These are phyloP conservation scores for Lutraria lutraria DNA, from an alignment of 2,888 invertebrate genomes.

Conservation along the genomic window DNA sequence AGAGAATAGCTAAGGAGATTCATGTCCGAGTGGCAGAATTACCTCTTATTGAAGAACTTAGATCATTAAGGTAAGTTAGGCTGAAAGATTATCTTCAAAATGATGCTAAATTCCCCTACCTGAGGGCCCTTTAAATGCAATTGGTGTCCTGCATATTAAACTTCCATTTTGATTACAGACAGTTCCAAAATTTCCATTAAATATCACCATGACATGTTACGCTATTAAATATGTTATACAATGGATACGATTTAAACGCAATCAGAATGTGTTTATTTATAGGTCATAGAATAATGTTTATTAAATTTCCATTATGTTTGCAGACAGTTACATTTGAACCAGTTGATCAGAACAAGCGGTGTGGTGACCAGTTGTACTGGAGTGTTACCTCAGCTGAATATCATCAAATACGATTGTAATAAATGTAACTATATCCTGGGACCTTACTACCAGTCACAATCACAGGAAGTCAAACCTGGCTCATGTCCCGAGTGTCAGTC, in stretches of 20 bases:
- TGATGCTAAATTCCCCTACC: too few species aligned
- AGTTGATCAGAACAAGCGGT: slow-evolving; percentile 96
- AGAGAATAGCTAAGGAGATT: slow-evolving; percentile 96
- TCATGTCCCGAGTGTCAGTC: slow-evolving; percentile 99
- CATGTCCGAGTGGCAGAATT: slow-evolving; percentile 97
- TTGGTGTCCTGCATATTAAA: too few species aligned
- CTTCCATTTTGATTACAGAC: slow-evolving; percentile 67
- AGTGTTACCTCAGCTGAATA: slow-evolving; percentile 95
- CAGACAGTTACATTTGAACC: slow-evolving; percentile 92
- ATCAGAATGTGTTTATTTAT: too few species aligned
- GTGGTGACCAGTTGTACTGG: slow-evolving; percentile 98
- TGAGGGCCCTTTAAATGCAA: too few species aligned
- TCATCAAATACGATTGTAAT: slow-evolving; percentile 98
- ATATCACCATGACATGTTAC: too few species aligned
- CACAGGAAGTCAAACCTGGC: slow-evolving; percentile 97
- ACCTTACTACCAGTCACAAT: slow-evolving; percentile 97
- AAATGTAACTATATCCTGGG: slow-evolving; percentile 98
- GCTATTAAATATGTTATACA: too few species aligned
- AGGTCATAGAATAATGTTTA: too few species aligned
- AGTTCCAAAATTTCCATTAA: too few species aligned
- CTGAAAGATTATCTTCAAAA: too few species aligned
- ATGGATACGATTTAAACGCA: too few species aligned
- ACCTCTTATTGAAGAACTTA: slow-evolving; percentile 97
- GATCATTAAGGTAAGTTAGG: slow-evolving; percentile 92
- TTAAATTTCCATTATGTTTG: too few species aligned